Percentiles rank a stretch among this genome's conserved stretches.
These are phyloP conservation scores for Lasiommata megera DNA, from an alignment of 2,888 invertebrate species.

Conservation along the genomic window DNA sequence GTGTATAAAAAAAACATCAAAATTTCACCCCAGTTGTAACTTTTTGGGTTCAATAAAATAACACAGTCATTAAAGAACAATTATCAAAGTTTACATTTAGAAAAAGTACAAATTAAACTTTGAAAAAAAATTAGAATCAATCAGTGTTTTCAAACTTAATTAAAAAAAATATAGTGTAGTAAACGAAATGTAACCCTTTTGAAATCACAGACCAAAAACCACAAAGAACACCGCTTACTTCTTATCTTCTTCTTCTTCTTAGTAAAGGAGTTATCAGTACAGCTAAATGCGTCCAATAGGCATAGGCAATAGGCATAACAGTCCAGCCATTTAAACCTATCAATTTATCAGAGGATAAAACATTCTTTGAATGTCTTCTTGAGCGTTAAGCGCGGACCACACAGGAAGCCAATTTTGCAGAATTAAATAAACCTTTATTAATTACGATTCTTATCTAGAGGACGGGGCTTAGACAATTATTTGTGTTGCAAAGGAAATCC, in stretches of 20 bases:
- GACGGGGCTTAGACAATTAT: constrained; percentile 57
- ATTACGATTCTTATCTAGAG: constrained; percentile 64
- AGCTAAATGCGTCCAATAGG: constrained; percentile 13
- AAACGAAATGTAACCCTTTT: too few relatives aligned
- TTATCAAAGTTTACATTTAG: too few relatives aligned
- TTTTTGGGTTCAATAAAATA: too few relatives aligned
- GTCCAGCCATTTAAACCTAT: constrained; percentile 20
- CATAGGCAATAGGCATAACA: constrained; percentile 10
- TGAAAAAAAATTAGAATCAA: too few relatives aligned
- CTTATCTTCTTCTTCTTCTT: background rate
- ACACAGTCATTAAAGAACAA: too few relatives aligned
- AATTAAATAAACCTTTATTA: constrained; percentile 70
- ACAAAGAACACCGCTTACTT: background rate
- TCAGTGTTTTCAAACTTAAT: too few relatives aligned
- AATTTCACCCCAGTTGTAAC: too few relatives aligned
- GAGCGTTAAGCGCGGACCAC: constrained; percentile 47
- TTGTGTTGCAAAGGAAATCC: constrained; percentile 38
- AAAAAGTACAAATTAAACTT: too few relatives aligned
- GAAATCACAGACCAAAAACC: background rate
- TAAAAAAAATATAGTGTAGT: too few relatives aligned
- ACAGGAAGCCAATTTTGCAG: constrained; percentile 60
- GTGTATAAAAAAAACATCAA: too few relatives aligned
- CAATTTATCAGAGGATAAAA: constrained; percentile 29
- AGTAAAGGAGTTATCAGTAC: constrained; percentile 8
- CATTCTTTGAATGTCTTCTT: constrained; percentile 18